These are phyloP conservation scores for Coreius guichenoti DNA, from an alignment of 2,797 vertebrate genomes.

Conservation along the genomic window DNA sequence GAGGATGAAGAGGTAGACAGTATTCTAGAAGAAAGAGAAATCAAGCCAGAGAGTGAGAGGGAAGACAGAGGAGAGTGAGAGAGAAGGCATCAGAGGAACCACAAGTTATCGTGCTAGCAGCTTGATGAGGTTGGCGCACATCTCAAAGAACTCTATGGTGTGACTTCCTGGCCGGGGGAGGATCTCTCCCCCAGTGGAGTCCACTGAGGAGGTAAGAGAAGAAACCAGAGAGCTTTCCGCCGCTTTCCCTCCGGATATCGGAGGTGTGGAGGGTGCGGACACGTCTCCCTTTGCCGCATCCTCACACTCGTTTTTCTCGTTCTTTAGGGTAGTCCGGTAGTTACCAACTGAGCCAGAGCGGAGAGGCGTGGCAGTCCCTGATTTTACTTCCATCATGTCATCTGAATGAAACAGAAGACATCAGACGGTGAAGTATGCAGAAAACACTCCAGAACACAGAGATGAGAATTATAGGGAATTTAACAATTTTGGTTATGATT, in stretches of 20 bases:
- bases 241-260: slow-evolving; percentile 73
- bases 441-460: neutral
- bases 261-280: slow-evolving; percentile 63
- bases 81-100: slow-evolving; percentile 71
- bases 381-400: slow-evolving; percentile 92
- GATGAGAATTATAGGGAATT: neutral
- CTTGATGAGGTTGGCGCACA: slow-evolving; percentile 99
- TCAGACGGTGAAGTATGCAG: neutral
- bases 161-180: slow-evolving; percentile 93
- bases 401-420: slow-evolving; percentile 74
- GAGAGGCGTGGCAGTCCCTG: slow-evolving; percentile 92
- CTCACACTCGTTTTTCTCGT: slow-evolving; percentile 71
- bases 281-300: slow-evolving; percentile 78
- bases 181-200: slow-evolving; percentile 85
- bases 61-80: slow-evolving; percentile 51
- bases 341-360: slow-evolving; percentile 93
- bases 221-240: slow-evolving; percentile 89
- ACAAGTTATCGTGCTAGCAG: slow-evolving; percentile 95
- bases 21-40: slow-evolving; percentile 44
- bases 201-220: slow-evolving; percentile 91
- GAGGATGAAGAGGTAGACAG: slow-evolving; percentile 39
- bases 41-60: slow-evolving; percentile 47
- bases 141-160: slow-evolving; percentile 99
- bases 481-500: neutral
- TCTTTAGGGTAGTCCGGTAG: slow-evolving; percentile 87